Percentiles rank a stretch among this genome's conserved stretches.
Conservation (phyloP, 2,113 vertebrate species). For the Chinchilla lanigera region DNA sequence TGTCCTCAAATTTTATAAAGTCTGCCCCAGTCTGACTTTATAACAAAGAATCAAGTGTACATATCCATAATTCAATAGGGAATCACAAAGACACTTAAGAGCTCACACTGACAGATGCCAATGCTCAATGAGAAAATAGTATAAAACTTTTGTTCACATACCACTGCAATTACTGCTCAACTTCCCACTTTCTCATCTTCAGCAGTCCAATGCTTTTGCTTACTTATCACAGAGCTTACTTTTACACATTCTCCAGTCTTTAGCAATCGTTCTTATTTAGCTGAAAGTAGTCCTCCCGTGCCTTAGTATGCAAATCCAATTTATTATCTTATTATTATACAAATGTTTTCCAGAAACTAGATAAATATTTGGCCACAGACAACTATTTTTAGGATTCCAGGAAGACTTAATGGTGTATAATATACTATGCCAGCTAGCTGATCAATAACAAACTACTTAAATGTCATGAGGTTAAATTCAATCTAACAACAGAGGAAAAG, state of each 20-base stretch:
- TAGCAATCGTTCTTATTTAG: background rate
- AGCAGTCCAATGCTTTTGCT: background rate
- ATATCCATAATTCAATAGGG: background rate
- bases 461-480: background rate
- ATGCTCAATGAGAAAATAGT: background rate
- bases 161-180: background rate
- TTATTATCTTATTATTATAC: conserved; percentile 5
- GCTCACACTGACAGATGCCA: background rate
- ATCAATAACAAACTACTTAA: background rate
- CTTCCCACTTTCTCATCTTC: background rate
- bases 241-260: background rate
- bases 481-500: conserved; percentile 18
- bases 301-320: background rate
- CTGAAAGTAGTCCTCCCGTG: background rate
- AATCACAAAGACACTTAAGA: background rate
- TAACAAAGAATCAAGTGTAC: background rate
- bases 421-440: background rate
- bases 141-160: background rate
- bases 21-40: background rate
- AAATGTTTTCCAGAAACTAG: background rate
- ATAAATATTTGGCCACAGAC: background rate
- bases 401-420: background rate
- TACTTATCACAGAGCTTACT: background rate
- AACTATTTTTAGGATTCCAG: background rate
- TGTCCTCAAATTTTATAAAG: background rate